Conservation (phyloP, 2,797 vertebrate genomes). For the Garrulus glandarius region DNA sequence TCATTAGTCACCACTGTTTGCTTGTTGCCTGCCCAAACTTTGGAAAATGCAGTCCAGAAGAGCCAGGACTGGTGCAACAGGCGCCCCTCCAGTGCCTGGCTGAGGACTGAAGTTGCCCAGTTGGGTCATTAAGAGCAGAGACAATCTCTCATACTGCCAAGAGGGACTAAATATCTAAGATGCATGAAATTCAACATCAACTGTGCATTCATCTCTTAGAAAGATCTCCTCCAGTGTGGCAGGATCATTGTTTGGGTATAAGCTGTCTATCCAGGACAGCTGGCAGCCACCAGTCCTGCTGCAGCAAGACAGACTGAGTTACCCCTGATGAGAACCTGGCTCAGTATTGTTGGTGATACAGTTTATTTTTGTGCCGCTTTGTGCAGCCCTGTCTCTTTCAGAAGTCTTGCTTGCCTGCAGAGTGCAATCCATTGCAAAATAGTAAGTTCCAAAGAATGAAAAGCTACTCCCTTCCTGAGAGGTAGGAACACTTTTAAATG, state of each 20-base stretch:
- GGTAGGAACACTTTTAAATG: conserved; percentile 54
- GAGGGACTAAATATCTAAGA: background rate
- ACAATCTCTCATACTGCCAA: background rate
- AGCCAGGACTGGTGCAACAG: background rate
- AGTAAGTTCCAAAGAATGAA: conserved; percentile 51
- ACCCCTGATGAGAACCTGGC: background rate
- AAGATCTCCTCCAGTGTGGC: background rate
- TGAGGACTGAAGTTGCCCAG: background rate
- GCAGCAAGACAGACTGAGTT: background rate
- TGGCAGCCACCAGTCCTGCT: background rate
- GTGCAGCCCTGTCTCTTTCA: conserved; percentile 31
- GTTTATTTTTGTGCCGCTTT: conserved; percentile 45
- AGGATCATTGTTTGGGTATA: background rate
- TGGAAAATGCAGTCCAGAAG: background rate
- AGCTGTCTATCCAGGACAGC: conserved; percentile 28
- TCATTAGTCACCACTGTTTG: fast-evolving
- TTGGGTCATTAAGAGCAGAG: background rate
- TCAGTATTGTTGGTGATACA: background rate
- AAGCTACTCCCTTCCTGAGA: conserved; percentile 47
- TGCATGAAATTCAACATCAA: background rate
- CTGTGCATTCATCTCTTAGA: background rate
- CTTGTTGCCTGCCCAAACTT: background rate
- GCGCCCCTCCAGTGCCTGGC: background rate
- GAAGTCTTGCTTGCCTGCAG: conserved; percentile 35
- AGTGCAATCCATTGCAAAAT: conserved; percentile 32